These are phyloP conservation scores for Barypeithes pellucidus DNA, from an alignment of 2,888 invertebrate species.

Conservation along the genomic window DNA sequence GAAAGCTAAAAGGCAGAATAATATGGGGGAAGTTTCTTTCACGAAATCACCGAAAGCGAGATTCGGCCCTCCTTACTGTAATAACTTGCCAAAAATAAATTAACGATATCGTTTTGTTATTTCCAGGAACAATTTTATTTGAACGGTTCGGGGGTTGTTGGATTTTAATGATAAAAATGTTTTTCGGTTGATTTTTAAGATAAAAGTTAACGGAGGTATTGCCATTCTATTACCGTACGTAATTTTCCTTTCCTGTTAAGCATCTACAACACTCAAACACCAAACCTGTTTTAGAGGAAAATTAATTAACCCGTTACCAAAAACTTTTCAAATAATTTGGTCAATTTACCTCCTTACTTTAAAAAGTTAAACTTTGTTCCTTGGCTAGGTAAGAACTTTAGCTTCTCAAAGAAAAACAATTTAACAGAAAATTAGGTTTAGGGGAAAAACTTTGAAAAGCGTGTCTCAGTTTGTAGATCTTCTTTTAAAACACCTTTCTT, in stretches of 20 bases:
- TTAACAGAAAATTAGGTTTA: constrained; percentile 6
- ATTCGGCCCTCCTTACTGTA: no score
- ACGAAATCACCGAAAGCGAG: no score
- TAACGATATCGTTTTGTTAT: neutral
- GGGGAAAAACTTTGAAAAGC: neutral
- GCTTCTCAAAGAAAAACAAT: constrained; percentile 2
- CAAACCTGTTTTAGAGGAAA: neutral
- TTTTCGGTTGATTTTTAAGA: no score
- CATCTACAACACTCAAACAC: neutral
- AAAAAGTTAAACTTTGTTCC: neutral
- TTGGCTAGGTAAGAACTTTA: constrained; percentile 1
- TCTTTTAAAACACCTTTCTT: neutral
- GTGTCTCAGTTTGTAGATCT: neutral
- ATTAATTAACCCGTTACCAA: neutral
- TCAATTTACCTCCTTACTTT: neutral
- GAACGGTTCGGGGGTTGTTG: no score
- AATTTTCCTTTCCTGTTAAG: no score
- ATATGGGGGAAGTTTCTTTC: neutral
- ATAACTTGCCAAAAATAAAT: neutral
- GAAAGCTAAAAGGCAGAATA: neutral
- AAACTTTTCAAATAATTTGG: neutral
- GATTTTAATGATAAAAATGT: no score
- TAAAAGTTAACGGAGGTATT: no score
- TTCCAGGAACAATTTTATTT: no score
- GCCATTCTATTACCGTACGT: no score